Evolutionary conservation across 1,140 invertebrate genomes (phyloP), one percentile per base, ranked within the genome.

Genomic region (Drosophila novamexicana): DNA sequence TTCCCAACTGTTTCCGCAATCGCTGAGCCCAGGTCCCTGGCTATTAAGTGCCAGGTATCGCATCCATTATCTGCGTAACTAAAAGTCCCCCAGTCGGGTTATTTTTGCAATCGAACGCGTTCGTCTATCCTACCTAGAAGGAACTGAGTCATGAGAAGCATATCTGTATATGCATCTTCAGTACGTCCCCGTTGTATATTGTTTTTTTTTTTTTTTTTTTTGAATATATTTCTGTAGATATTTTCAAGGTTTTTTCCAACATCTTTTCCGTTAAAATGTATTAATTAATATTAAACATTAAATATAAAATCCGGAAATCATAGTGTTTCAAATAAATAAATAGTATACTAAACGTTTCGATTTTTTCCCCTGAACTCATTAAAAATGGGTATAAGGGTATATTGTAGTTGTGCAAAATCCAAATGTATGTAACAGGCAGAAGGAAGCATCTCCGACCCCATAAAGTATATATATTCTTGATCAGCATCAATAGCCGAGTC

Each of bases 1-100:
- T 71, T 66, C 53, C 62, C 62, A 65, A 37, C 53, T 57, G 45
- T 16, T 52, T 72, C 37, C 53, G 42, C 63, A 56, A 57, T 45
- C 42, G 63, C 8, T 42, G 22, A 49, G 54, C 40, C 49, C 44
- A 9, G 22, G 45, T 12, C 45, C 65, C 49, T 29, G 9, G 45
- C 16, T 62, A 53, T 61, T 59, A 44, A 14, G 8, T 16, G 12
- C 40, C 42, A 37, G 34, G 54, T 53, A 49, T 53, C 37, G 57
- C 61, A 53, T 53, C 32, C 50, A 40, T 22, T 53, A 61, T 73
- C 63, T 39, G 7, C 34, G 16, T 6, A 29, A 47, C 47, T 22
- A 53, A 67, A 73, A 73, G 37, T 72, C 54, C 69, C 70, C 56
- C 37, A 7, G 10, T 45, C 4, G 12, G 44, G 61, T 64, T 22